A percentile compares a stretch with the other conserved stretches of the same genome.
Conservation (phyloP, 2,113 vertebrate species). For the Pseudolaguvia tuberculata region DNA sequence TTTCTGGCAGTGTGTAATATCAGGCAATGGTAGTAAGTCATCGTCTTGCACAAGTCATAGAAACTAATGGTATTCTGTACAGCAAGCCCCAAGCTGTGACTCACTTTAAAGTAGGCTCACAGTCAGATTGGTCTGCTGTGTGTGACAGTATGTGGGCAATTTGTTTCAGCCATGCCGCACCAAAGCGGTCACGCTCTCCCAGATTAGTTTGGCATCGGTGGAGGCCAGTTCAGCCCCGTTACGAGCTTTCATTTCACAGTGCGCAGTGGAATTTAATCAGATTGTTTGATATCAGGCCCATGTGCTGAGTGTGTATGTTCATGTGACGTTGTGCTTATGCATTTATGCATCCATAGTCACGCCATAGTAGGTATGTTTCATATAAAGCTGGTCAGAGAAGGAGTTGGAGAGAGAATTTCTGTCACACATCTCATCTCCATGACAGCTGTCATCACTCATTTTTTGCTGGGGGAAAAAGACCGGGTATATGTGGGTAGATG, state of each 20-base stretch:
- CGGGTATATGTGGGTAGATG: slow-evolving; percentile 60
- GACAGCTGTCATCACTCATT: slow-evolving; percentile 71
- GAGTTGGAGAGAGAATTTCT: slow-evolving; percentile 51
- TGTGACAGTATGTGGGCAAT: slow-evolving; percentile 27
- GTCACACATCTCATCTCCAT: slow-evolving; percentile 62
- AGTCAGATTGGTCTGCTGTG: slow-evolving; percentile 17
- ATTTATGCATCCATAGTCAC: slow-evolving; percentile 56
- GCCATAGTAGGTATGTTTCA: slow-evolving; percentile 58
- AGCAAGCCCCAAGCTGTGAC: slow-evolving; percentile 22
- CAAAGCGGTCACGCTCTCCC: neutral
- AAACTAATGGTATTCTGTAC: slow-evolving; percentile 25
- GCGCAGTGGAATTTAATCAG: slow-evolving; percentile 34
- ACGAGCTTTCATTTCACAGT: slow-evolving; percentile 29
- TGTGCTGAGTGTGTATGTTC: slow-evolving; percentile 46
- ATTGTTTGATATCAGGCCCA: slow-evolving; percentile 41
- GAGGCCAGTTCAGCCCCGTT: slow-evolving; percentile 31
- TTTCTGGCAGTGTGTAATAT: slow-evolving; percentile 34
- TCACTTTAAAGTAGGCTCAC: slow-evolving; percentile 23
- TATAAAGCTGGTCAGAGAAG: slow-evolving; percentile 52
- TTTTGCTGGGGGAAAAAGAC: slow-evolving; percentile 58
- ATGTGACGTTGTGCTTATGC: neutral
- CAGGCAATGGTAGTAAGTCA: slow-evolving; percentile 21
- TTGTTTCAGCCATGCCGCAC: slow-evolving; percentile 30
- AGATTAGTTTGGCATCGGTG: slow-evolving; percentile 30
- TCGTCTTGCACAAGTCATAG: slow-evolving; percentile 7